A percentile compares a stretch with the other conserved stretches of the same genome.
Evolutionary conservation across 2,113 vertebrate species (phyloP).

Genomic region (Antechinus stuartii): DNA sequence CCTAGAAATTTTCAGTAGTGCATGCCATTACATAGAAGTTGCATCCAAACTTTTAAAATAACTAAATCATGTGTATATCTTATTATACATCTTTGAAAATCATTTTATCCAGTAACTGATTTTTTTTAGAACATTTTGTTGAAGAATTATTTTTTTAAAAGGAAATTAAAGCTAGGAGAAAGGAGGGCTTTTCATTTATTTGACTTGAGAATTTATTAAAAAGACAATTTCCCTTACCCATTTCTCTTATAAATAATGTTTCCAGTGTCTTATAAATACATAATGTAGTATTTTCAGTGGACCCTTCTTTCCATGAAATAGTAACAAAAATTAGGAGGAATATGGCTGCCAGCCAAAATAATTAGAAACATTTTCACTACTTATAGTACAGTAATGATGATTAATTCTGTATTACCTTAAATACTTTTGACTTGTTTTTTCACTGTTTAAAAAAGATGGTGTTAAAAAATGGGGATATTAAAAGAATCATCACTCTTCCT

Average conservation of each 20-base stretch:
- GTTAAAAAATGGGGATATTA: background rate
- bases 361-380: background rate
- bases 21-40: background rate
- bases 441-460: background rate
- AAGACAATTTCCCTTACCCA: constrained; percentile 17
- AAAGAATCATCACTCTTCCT: background rate
- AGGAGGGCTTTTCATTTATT: background rate
- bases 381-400: background rate
- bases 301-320: background rate
- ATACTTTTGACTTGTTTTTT: background rate
- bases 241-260: background rate
- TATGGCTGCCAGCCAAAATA: background rate
- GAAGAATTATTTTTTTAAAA: background rate
- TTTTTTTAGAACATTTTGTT: background rate
- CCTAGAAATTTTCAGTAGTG: background rate
- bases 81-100: constrained; percentile 27
- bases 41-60: background rate
- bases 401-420: background rate
- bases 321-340: background rate
- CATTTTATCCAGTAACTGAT: background rate
- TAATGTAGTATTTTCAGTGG: background rate
- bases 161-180: background rate
- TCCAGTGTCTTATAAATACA: background rate
- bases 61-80: background rate
- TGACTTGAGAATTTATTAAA: background rate